Percentiles rank a stretch among this genome's conserved stretches.
Evolutionary conservation across 2,797 vertebrate species (phyloP).

Genomic region (Sphenodon punctatus): DNA sequence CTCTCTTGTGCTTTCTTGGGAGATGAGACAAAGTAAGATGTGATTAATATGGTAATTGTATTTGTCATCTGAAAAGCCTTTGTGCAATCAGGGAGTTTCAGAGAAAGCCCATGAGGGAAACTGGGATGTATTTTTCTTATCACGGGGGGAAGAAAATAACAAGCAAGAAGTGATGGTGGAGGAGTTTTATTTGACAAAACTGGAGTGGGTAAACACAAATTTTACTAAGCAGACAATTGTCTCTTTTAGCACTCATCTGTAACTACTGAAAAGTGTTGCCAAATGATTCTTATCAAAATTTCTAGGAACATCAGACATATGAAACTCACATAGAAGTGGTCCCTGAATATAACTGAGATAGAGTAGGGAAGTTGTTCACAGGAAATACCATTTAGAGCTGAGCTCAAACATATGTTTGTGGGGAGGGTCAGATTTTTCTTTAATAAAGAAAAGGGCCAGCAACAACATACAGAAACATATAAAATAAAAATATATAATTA

Average conservation of each 20-base stretch:
- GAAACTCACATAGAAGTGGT: neutral
- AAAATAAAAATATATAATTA: no score
- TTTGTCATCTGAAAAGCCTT: slow-evolving; percentile 25
- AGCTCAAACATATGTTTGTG: neutral
- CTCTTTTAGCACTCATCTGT: no score
- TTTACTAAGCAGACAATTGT: no score
- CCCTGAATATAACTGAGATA: neutral
- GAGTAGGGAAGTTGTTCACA: neutral
- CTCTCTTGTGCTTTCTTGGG: neutral
- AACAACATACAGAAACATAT: no score
- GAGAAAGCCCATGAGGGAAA: no score
- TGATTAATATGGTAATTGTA: slow-evolving; percentile 48
- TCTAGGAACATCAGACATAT: neutral
- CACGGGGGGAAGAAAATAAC: neutral
- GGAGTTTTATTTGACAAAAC: no score
- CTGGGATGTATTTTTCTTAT: neutral
- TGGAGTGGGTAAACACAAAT: no score
- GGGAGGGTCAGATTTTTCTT: no score
- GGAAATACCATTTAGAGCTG: neutral
- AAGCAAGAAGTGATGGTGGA: slow-evolving; percentile 2
- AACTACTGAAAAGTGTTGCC: no score
- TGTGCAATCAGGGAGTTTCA: neutral
- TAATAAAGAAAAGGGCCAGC: no score
- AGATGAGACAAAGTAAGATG: slow-evolving; percentile 22
- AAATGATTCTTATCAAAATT: fast-evolving